Evolutionary conservation across 2,888 invertebrate genomes (phyloP), one percentile per base, ranked within the genome.

Genomic region (Tetranychus truncatus): DNA sequence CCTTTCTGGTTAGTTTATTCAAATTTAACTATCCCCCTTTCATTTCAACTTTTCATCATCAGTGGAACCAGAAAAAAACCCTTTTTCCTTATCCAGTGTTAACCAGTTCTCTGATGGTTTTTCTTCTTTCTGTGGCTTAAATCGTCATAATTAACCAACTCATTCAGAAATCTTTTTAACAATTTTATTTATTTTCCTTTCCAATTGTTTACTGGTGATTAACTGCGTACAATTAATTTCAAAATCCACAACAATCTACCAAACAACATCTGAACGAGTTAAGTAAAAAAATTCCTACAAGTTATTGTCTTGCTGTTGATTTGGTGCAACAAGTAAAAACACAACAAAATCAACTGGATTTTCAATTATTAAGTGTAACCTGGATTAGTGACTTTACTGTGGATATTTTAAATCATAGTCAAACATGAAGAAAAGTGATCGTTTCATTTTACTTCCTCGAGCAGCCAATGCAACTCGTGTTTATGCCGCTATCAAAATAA

Each of bases 391-490:
- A 11, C 7, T 20, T 1, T 69, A 11, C 11, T 69, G 4, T 24
- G 8, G n/a, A 21, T 69, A 21, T 24, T 69, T 69, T 24, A 69
- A 11, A n/a, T 69, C 69, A 69, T 24, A 34, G 34, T 34, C 34
- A 34, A 34, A 34, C 11, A 69, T 69, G 69, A 69, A 69, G 34
- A 20, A 69, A 69, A 24, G 21, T 24, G 69, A 69, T 21, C 69
- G 69, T 69, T 69, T 69, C 1, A 69, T 69, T 21, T 21, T 69
- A 24, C 34, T 69, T 69, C 69, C 69, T 69, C 69, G 69, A 24
- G 69, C 69, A 20, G 20, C 69, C 7, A 69, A 69, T 69, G 69
- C 69, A 11, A 69, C 69, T 24, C 20, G 34, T 24, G 34, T 11
- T 20, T 69, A 69, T 24, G 69, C 69, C 24, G 20, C 21, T 9